A percentile compares a stretch with the other conserved stretches of the same genome.
Evolutionary conservation across 2,888 invertebrate species (phyloP).

Genomic region (Drosophila tripunctata): DNA sequence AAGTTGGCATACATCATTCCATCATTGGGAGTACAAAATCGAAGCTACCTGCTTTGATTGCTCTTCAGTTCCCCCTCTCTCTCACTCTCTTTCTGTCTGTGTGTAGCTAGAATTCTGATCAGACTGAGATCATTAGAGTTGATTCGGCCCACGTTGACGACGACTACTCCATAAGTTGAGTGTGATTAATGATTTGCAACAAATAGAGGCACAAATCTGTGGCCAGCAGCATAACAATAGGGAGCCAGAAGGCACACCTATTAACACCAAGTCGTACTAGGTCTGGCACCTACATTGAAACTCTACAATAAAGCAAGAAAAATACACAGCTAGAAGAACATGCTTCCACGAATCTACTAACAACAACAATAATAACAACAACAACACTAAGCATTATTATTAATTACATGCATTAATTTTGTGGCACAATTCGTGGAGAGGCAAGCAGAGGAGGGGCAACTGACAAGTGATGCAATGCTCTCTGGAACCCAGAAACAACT

Average conservation of each 20-base stretch:
- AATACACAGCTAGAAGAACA: conserved; percentile 31
- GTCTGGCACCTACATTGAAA: conserved; percentile 52
- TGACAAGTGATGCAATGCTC: conserved; percentile 74
- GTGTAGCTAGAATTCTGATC: conserved; percentile 8
- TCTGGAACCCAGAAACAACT: conserved; percentile 16
- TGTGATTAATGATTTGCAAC: conserved; percentile 69
- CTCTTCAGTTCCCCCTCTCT: conserved; percentile 11
- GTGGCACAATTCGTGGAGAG: conserved; percentile 44
- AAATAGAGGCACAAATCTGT: conserved; percentile 65
- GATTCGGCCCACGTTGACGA: conserved; percentile 52
- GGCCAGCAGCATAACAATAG: conserved; percentile 69
- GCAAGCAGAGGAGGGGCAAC: conserved; percentile 5
- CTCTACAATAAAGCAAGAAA: conserved; percentile 8
- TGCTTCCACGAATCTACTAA: conserved; percentile 59
- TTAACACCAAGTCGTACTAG: conserved; percentile 67
- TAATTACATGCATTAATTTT: conserved; percentile 80
- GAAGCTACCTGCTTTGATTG: conserved; percentile 62
- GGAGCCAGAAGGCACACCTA: conserved; percentile 67
- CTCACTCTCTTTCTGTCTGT: no score
- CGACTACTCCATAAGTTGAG: conserved; percentile 49
- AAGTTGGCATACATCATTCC: conserved; percentile 52
- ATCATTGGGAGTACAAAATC: conserved; percentile 36
- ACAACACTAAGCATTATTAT: conserved; percentile 62
- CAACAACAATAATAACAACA: conserved; percentile 48
- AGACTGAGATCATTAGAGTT: conserved; percentile 51